Percentiles rank a stretch among this genome's conserved stretches.
Evolutionary conservation across 2,797 vertebrate genomes (phyloP).

Genomic region (Aratinga solstitialis): DNA sequence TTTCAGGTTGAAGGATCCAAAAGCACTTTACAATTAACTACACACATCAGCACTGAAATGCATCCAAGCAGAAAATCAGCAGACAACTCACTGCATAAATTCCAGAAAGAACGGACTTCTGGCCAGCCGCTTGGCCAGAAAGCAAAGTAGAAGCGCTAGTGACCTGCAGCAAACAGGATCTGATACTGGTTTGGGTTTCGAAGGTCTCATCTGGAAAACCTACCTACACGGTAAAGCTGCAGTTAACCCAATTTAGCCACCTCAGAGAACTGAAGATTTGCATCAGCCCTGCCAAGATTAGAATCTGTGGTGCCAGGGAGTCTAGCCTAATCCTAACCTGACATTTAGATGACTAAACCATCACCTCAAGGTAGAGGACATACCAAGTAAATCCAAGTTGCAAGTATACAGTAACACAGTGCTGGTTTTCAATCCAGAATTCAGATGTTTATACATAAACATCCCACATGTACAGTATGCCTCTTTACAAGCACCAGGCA

Average conservation of each 20-base stretch:
- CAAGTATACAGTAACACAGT: background rate
- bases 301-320: constrained; percentile 45
- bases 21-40: constrained; percentile 62
- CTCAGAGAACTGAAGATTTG: constrained; percentile 5
- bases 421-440: background rate
- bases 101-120: background rate
- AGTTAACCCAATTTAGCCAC: background rate
- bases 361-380: constrained; percentile 40
- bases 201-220: constrained; percentile 19
- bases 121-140: background rate
- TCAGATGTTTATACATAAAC: constrained; percentile 18
- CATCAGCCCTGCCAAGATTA: constrained; percentile 38
- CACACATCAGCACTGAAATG: constrained; percentile 44
- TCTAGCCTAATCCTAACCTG: constrained; percentile 52
- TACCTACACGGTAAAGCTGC: background rate
- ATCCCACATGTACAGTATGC: background rate
- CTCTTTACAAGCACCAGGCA: constrained; percentile 26
- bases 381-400: background rate
- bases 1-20: constrained; percentile 58
- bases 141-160: background rate
- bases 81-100: constrained; percentile 20
- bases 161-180: background rate
- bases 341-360: constrained; percentile 19
- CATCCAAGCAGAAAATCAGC: constrained; percentile 48
- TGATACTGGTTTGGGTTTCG: background rate